Percentiles rank a stretch among this genome's conserved stretches.
These are phyloP conservation scores for Kryptolebias marmoratus DNA, from an alignment of 2,113 vertebrate species.

Conservation along the genomic window DNA sequence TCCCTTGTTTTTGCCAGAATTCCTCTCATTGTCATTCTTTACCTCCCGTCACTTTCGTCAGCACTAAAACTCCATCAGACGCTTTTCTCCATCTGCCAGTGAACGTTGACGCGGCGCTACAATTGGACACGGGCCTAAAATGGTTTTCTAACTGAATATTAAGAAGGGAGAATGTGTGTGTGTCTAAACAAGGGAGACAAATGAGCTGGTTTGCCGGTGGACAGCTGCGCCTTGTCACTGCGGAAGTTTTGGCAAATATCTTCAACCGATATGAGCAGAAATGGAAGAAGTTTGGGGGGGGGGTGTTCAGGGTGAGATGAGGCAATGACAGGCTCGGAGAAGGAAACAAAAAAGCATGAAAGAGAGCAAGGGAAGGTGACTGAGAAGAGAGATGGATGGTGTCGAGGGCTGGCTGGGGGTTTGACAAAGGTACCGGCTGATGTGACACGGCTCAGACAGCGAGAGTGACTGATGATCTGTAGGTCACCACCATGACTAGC, in stretches of 20 bases:
- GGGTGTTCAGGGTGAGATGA: constrained; percentile 45
- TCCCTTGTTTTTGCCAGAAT: neutral
- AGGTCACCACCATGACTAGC: constrained; percentile 64
- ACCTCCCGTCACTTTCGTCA: constrained; percentile 25
- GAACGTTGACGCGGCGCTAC: constrained; percentile 5
- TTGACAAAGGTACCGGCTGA: constrained; percentile 55
- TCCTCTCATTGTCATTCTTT: constrained; percentile 13
- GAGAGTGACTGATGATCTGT: constrained; percentile 67
- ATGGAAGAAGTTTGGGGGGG: constrained; percentile 33
- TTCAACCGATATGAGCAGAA: constrained; percentile 25
- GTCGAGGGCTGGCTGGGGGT: constrained; percentile 25
- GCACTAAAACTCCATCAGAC: constrained; percentile 26
- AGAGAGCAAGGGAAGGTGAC: neutral
- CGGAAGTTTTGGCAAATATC: constrained; percentile 60
- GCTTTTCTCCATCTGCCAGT: neutral
- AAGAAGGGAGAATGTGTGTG: constrained; percentile 10
- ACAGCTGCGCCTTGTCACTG: constrained; percentile 66
- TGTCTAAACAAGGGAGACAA: constrained; percentile 51
- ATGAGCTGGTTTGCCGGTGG: constrained; percentile 43
- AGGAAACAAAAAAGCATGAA: constrained; percentile 30
- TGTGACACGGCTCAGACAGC: constrained; percentile 51
- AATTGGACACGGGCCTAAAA: constrained; percentile 50
- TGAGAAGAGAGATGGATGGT: constrained; percentile 60
- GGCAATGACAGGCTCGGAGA: constrained; percentile 23
- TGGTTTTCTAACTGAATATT: constrained; percentile 43